Evolutionary conservation across 2,888 invertebrate genomes (phyloP).

Genomic region (Brassicogethes aeneus): DNA sequence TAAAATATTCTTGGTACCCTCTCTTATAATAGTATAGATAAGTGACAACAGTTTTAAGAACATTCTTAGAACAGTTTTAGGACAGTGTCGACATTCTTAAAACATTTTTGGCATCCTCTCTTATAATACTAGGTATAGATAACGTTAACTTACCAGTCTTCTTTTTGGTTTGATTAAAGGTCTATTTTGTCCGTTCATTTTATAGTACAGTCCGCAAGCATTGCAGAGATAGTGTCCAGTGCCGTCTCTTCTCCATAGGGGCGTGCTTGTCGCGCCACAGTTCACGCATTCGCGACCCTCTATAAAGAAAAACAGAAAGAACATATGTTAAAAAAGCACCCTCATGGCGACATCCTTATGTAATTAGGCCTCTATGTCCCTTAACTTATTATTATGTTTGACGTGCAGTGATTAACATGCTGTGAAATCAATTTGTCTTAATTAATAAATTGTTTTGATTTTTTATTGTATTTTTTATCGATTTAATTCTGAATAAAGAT

Average conservation of each 20-base stretch:
- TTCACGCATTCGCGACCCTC: slow-evolving; percentile 98
- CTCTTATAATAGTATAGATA: no score
- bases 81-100: no score
- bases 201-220: slow-evolving; percentile 99
- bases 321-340: slow-evolving; percentile 4
- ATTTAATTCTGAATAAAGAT: background rate
- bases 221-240: slow-evolving; percentile 98
- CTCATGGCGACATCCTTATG: slow-evolving; percentile 5
- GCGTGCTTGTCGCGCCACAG: slow-evolving; percentile 97
- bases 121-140: no score
- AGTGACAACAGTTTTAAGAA: no score
- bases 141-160: slow-evolving; percentile 97
- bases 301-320: no score
- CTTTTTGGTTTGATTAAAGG: slow-evolving; percentile 99
- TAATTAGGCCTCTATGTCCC: slow-evolving; percentile 9
- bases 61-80: no score
- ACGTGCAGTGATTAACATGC: slow-evolving; percentile 20
- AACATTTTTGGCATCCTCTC: no score
- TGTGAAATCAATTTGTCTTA: slow-evolving; percentile 16
- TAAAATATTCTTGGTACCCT: no score
- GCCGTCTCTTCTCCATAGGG: slow-evolving; percentile 94
- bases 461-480: background rate
- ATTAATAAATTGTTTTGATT: background rate
- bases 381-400: slow-evolving; percentile 11
- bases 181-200: slow-evolving; percentile 99